Percentiles rank a stretch among this genome's conserved stretches.
These are phyloP conservation scores for Halotydeus destructor DNA, from an alignment of 1,140 invertebrate species.

Conservation along the genomic window DNA sequence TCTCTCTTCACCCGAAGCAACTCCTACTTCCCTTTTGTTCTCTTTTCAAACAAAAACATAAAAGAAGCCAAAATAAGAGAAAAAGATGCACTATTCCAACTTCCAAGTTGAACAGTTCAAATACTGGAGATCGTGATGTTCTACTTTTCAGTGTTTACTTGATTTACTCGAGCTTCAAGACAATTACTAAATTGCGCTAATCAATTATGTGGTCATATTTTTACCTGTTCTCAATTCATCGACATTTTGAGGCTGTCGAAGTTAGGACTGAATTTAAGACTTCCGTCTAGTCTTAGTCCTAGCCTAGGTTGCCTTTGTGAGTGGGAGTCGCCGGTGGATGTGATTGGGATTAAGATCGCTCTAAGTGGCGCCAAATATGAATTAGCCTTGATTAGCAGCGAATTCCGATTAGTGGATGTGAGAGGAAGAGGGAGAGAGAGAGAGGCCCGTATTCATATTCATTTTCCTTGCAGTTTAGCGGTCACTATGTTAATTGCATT, in stretches of 20 bases:
- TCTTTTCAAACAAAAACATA: background rate
- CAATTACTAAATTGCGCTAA: too few species aligned
- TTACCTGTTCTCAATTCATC: too few species aligned
- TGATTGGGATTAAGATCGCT: background rate
- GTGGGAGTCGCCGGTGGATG: background rate
- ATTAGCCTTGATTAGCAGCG: background rate
- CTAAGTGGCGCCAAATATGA: background rate
- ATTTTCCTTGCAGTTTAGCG: too few species aligned
- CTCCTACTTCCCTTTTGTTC: background rate
- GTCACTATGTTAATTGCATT: too few species aligned
- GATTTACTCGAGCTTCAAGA: background rate
- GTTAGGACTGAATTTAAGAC: too few species aligned
- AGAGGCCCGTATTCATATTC: background rate
- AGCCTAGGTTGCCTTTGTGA: background rate
- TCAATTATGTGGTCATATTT: too few species aligned
- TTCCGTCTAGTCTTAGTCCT: background rate
- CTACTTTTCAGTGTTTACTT: background rate
- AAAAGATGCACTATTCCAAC: background rate
- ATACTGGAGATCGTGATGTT: background rate
- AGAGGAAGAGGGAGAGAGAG: constrained; percentile 3
- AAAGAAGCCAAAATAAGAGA: background rate
- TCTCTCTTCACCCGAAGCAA: too few species aligned
- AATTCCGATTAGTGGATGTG: background rate
- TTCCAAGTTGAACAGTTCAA: background rate
- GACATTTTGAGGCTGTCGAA: too few species aligned